These are phyloP conservation scores for Leucoptera coffeella DNA, from an alignment of 2,888 invertebrate genomes.

Conservation along the genomic window DNA sequence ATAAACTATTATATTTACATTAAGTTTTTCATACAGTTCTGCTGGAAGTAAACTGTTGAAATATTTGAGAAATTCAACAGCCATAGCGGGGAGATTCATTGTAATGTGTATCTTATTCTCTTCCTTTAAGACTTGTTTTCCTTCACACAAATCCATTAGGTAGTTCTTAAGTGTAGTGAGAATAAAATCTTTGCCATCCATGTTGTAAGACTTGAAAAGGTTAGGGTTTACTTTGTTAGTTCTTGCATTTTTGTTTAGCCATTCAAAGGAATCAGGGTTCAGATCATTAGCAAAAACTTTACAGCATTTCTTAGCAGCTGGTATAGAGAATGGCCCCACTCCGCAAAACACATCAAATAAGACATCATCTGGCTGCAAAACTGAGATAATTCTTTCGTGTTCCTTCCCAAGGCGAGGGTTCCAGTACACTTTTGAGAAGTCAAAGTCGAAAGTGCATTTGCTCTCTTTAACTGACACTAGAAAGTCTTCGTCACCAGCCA, in stretches of 20 bases:
- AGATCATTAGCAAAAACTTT: slow-evolving; percentile 90
- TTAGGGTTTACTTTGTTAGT: slow-evolving; percentile 66
- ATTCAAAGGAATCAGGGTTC: slow-evolving; percentile 87
- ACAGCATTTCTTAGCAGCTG: slow-evolving; percentile 69
- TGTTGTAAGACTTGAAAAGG: slow-evolving; percentile 61
- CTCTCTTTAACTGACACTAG: slow-evolving; percentile 79
- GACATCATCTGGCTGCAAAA: slow-evolving; percentile 61
- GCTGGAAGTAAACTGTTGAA: slow-evolving; percentile 62
- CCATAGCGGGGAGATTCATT: slow-evolving; percentile 94
- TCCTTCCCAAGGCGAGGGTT: slow-evolving; percentile 90
- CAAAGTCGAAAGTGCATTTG: slow-evolving; percentile 75
- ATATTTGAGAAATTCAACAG: slow-evolving; percentile 79
- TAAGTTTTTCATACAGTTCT: slow-evolving; percentile 23
- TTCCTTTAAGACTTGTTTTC: slow-evolving; percentile 16
- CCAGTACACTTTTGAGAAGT: slow-evolving; percentile 98
- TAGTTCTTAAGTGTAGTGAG: slow-evolving; percentile 57
- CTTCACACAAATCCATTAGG: slow-evolving; percentile 44
- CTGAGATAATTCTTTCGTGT: slow-evolving; percentile 73
- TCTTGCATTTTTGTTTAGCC: slow-evolving; percentile 75
- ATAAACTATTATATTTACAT: slow-evolving; percentile 62
- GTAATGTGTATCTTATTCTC: slow-evolving; percentile 62
- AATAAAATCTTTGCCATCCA: slow-evolving; percentile 90
- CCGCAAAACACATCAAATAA: slow-evolving; percentile 97
- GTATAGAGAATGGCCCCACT: slow-evolving; percentile 93
- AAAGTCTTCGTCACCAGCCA: slow-evolving; percentile 73